Evolutionary conservation across 2,888 invertebrate species (phyloP).

Genomic region (Eutolmus rufibarbis): DNA sequence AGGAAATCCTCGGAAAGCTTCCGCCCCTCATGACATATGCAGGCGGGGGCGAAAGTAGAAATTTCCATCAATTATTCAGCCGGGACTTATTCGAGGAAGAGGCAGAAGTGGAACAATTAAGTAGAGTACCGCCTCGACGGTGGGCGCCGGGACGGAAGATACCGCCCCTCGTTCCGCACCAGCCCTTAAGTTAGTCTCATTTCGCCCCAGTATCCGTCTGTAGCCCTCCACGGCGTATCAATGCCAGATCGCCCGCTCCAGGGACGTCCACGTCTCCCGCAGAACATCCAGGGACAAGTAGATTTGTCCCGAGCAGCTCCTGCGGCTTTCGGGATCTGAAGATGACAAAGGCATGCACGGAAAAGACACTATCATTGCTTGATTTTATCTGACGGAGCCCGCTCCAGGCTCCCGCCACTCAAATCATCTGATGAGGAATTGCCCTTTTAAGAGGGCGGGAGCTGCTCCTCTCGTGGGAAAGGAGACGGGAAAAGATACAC

Average conservation of each 20-base stretch:
- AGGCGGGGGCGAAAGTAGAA: conserved; percentile 1
- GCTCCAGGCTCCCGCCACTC: not conserved
- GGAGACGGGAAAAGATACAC: not conserved
- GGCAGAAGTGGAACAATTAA: conserved; percentile 29
- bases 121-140: conserved; percentile 13
- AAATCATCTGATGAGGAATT: not conserved
- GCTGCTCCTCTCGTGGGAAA: not conserved
- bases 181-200: not conserved
- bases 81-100: conserved; percentile 8
- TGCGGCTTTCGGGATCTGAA: not conserved
- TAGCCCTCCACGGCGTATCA: not conserved
- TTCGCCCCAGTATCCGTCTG: not conserved
- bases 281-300: not conserved
- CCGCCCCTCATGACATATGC: conserved; percentile 21
- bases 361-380: conserved; percentile 19
- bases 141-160: not conserved
- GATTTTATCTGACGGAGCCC: not conserved
- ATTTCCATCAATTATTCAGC: conserved; percentile 27
- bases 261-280: not conserved
- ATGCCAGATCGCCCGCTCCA: not conserved
- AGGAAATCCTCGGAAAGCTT: conserved; percentile 21
- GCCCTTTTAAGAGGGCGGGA: not conserved
- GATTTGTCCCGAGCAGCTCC: not conserved
- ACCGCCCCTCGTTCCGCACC: not conserved
- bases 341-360: not conserved